A percentile compares a stretch with the other conserved stretches of the same genome.
Conservation (phyloP, 2,888 invertebrate genomes). For the Cactoblastis cactorum region DNA sequence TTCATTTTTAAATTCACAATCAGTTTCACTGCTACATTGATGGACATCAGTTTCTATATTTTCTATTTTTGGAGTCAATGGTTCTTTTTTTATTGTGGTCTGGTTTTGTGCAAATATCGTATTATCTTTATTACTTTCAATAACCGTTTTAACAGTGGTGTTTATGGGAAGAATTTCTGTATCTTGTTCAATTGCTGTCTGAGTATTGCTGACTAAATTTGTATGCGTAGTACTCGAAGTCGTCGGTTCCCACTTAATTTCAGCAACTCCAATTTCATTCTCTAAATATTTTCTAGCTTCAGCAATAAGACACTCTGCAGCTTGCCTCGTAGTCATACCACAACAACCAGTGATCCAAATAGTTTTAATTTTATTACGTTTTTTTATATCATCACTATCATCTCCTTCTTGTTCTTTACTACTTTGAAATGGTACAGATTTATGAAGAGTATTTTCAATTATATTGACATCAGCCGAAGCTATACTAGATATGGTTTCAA, state of each 20-base stretch:
- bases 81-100: not conserved
- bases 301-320: conserved; percentile 86
- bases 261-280: conserved; percentile 85
- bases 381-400: conserved; percentile 80
- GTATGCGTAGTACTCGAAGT: conserved; percentile 14
- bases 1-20: not conserved
- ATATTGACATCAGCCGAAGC: conserved; percentile 84
- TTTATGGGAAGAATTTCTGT: not conserved
- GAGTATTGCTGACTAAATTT: not conserved
- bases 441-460: conserved; percentile 88
- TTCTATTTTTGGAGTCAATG: not conserved
- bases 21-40: not conserved
- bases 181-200: not conserved
- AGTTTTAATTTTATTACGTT: conserved; percentile 83
- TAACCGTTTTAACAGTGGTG: not conserved
- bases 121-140: not conserved
- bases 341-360: conserved; percentile 89
- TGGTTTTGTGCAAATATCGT: not conserved
- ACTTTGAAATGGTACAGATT: conserved; percentile 91
- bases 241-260: conserved; percentile 82
- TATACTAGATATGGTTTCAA: conserved; percentile 87
- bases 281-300: conserved; percentile 87
- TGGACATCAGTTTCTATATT: not conserved
- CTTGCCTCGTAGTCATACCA: conserved; percentile 89
- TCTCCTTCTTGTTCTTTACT: conserved; percentile 86